Evolutionary conservation across 2,888 invertebrate species (phyloP).

Genomic region (Mesoligia furuncula): DNA sequence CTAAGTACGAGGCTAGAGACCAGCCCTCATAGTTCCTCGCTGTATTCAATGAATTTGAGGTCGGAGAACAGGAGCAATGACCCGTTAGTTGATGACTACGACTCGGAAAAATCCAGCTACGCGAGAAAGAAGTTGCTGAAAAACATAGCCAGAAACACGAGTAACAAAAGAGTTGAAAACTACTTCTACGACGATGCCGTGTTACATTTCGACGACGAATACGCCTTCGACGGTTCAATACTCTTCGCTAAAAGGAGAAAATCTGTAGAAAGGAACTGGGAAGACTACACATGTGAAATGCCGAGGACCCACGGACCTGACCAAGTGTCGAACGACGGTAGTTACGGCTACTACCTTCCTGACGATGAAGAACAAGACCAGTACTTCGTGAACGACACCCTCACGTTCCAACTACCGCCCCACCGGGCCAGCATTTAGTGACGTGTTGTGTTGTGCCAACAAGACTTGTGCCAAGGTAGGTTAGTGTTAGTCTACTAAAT

Average conservation of each 20-base stretch:
- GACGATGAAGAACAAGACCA: constrained; percentile 84
- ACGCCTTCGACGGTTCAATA: constrained; percentile 87
- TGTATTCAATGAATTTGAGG: constrained; percentile 84
- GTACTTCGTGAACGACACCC: constrained; percentile 86
- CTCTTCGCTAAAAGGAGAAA: constrained; percentile 88
- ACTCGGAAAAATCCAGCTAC: constrained; percentile 87
- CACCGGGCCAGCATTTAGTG: constrained; percentile 88
- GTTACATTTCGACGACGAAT: constrained; percentile 87
- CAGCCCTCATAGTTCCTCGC: constrained; percentile 83
- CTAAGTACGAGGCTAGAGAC: constrained; percentile 75
- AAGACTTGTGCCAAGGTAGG: constrained; percentile 68
- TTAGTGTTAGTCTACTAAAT: constrained; percentile 74
- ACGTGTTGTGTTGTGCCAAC: constrained; percentile 66
- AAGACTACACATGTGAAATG: constrained; percentile 79
- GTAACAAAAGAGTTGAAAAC: constrained; percentile 78
- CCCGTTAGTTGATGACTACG: constrained; percentile 87
- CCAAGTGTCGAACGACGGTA: constrained; percentile 85
- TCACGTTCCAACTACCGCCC: constrained; percentile 86
- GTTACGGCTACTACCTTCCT: constrained; percentile 87
- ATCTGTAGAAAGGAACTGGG: constrained; percentile 84
- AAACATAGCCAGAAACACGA: constrained; percentile 86
- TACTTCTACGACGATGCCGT: constrained; percentile 89
- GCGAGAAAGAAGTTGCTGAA: constrained; percentile 86
- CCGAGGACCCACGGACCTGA: constrained; percentile 78
- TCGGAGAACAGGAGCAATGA: constrained; percentile 86